Conservation (phyloP, 2,888 invertebrate genomes). For the Epirrhoe alternata region DNA sequence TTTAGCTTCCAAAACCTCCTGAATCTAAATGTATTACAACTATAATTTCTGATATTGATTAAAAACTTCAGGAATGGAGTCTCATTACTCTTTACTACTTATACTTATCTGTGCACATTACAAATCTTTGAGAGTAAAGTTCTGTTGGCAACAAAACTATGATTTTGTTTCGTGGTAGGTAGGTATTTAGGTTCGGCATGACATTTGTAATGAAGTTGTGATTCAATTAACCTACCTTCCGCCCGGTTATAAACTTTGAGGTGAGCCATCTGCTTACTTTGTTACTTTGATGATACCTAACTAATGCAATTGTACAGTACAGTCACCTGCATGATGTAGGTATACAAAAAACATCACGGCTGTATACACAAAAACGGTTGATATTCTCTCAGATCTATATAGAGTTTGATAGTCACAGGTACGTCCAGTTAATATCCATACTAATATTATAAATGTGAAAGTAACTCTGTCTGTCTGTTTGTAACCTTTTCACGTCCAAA, state of each 20-base stretch:
- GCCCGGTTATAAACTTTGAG: constrained; percentile 44
- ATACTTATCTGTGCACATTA: constrained; percentile 11
- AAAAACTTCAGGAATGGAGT: neutral
- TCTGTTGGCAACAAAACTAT: constrained; percentile 51
- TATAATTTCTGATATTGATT: too few relatives aligned
- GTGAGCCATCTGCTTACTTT: constrained; percentile 30
- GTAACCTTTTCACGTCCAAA: too few relatives aligned
- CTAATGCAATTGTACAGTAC: neutral
- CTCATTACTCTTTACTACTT: too few relatives aligned
- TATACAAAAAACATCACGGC: too few relatives aligned
- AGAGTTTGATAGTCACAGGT: too few relatives aligned
- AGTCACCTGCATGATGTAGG: neutral
- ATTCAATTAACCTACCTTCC: constrained; percentile 52
- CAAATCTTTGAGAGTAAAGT: constrained; percentile 46
- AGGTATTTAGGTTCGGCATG: constrained; percentile 67
- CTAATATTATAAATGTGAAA: too few relatives aligned
- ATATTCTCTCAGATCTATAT: too few relatives aligned
- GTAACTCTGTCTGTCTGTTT: too few relatives aligned
- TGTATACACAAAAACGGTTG: too few relatives aligned
- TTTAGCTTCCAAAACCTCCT: too few relatives aligned
- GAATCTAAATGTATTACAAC: too few relatives aligned
- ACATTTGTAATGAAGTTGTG: constrained; percentile 60
- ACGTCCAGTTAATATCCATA: too few relatives aligned
- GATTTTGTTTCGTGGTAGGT: constrained; percentile 55
- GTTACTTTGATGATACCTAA: constrained; percentile 4